Conservation (phyloP, 2,888 invertebrate genomes). For the Macaria notata region DNA sequence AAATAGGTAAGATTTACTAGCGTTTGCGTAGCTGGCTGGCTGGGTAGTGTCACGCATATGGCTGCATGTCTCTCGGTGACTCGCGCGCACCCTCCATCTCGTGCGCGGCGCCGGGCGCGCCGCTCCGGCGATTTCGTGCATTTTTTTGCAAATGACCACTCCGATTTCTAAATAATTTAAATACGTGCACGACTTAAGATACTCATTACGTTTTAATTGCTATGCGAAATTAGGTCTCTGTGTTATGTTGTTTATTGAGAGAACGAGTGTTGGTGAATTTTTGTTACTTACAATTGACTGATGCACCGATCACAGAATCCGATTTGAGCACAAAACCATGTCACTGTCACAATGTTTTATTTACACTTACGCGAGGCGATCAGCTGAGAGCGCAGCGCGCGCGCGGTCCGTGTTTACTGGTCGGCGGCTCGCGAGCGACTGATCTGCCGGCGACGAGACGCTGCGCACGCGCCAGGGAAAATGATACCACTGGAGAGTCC, state of each 20-base stretch:
- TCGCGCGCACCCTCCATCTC: slow-evolving; percentile 42
- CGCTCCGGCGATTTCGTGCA: slow-evolving; percentile 75
- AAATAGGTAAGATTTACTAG: too few relatives aligned
- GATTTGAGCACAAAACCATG: slow-evolving; percentile 75
- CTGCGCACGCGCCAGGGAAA: slow-evolving; percentile 47
- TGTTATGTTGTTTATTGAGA: slow-evolving; percentile 25
- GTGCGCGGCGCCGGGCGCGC: slow-evolving; percentile 49
- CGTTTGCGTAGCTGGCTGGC: too few relatives aligned
- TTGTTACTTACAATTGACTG: slow-evolving; percentile 63
- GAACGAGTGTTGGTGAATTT: slow-evolving; percentile 5
- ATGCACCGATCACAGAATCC: slow-evolving; percentile 69
- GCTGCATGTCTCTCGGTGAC: slow-evolving; percentile 21
- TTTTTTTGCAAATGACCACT: slow-evolving; percentile 76
- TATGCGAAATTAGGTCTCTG: slow-evolving; percentile 65
- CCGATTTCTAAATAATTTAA: slow-evolving; percentile 81
- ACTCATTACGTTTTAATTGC: slow-evolving; percentile 61
- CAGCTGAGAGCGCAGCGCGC: slow-evolving; percentile 35
- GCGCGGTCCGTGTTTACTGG: slow-evolving; percentile 41
- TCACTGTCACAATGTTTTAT: slow-evolving; percentile 72
- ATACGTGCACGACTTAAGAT: slow-evolving; percentile 72
- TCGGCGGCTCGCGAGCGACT: slow-evolving; percentile 57
- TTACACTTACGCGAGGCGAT: slow-evolving; percentile 52
- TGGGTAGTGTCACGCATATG: too few relatives aligned
- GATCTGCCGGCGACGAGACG: slow-evolving; percentile 31
- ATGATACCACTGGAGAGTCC: slow-evolving; percentile 46